Evolutionary conservation across 2,797 vertebrate species (phyloP), one percentile per base, ranked within the genome.

Genomic region (Myripristis murdjan): DNA sequence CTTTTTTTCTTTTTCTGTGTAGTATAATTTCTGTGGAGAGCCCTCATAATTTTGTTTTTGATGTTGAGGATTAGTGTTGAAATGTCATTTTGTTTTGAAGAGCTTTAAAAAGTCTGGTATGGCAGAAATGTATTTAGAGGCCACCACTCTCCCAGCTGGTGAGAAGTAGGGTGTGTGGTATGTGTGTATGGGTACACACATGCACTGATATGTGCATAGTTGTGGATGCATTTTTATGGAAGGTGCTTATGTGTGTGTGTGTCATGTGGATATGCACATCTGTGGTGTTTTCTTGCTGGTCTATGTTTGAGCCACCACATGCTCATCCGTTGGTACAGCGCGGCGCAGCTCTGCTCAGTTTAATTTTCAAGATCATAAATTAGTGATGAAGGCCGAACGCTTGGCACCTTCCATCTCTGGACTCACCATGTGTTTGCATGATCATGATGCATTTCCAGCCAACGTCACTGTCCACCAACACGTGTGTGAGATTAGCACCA

Each of bases 101-200:
- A 44, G 65, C 71, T 81, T 82, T 66, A 70, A 85, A 71, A 73
- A 43, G 77, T 77, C 65, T 79, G 87, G 73, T 58, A 85, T 80
- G 75, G 54, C 62, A 71, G 63, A 75, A 86, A 85, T 86, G 75
- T 56, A 70, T 75, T 33, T 55, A 43, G 70, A 62, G 68, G 73
- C 64, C 64, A 64, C 59, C 5, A 28, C 58, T 66, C 41, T 43
- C 35, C 58, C 49, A 41, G n/a, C 16, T 26, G 33, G 52, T 51
- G 15, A 46, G 24, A 37, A 35, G 24, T 57, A n/a, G 56, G 61
- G 72, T 47, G 52, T 20, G 2, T 58, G 55, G 12, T 33, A 5
- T 33, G 55, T 33, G 55, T 15, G 5, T 41, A 20, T 31, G 44
- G 54, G 24, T 67, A 60, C 54, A 65, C 54, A 43, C 60, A n/a